Conservation (phyloP, 2,888 invertebrate genomes). For the Ernsta delagoae region DNA sequence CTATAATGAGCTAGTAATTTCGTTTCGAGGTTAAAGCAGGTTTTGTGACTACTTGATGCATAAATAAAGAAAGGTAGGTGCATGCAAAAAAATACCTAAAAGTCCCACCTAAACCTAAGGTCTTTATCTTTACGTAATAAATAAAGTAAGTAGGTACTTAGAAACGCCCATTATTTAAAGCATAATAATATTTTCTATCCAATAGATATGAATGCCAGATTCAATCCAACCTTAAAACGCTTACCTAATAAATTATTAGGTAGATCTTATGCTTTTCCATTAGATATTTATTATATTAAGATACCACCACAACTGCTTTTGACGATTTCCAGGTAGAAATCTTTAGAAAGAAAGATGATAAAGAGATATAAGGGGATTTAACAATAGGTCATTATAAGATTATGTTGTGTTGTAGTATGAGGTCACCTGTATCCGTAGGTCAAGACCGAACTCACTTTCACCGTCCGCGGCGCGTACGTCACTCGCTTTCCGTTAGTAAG, state of each 20-base stretch:
- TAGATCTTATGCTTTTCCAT: no score
- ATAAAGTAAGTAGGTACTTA: not conserved
- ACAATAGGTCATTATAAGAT: slow-evolving; percentile 13
- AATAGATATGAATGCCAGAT: no score
- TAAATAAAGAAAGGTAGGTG: not conserved
- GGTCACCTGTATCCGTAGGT: slow-evolving; percentile 41
- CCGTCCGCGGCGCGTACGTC: slow-evolving; percentile 23
- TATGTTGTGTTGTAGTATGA: slow-evolving; percentile 1
- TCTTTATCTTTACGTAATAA: no score
- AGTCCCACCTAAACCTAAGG: not conserved
- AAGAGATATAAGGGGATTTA: not conserved
- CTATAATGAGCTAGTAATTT: no score
- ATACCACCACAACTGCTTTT: not conserved
- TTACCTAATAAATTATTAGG: no score
- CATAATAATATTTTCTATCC: no score
- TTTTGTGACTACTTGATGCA: not conserved
- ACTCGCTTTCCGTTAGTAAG: not conserved
- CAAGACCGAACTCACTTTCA: slow-evolving; percentile 45
- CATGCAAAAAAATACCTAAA: not conserved
- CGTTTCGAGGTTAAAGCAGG: not conserved
- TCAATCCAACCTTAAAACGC: no score
- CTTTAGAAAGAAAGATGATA: not conserved
- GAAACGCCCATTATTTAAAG: not conserved
- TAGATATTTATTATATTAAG: not conserved
- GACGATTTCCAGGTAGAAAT: no score